Evolutionary conservation across 2,113 vertebrate genomes (phyloP).

Genomic region (Dendrocopos noguchii): DNA sequence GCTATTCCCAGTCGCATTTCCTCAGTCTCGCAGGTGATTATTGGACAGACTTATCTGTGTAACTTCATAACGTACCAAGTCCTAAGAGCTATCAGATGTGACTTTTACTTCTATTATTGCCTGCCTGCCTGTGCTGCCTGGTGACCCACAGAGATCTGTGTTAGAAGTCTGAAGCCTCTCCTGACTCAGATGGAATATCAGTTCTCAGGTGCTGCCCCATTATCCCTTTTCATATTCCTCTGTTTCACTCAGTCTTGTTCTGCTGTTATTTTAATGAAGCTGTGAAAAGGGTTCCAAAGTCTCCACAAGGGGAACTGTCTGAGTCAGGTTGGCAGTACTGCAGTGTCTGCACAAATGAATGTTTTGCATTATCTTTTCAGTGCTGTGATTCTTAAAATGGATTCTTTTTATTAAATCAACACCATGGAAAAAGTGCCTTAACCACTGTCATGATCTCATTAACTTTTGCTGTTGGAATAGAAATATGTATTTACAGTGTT

Average conservation of each 20-base stretch:
- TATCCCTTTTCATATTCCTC: background rate
- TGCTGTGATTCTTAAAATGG: background rate
- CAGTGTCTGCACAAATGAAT: background rate
- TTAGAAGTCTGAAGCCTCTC: background rate
- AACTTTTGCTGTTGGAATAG: background rate
- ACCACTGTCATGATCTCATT: background rate
- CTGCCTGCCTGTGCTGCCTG: background rate
- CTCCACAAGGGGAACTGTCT: background rate
- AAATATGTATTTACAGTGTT: background rate
- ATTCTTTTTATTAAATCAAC: background rate
- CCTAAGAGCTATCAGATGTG: background rate
- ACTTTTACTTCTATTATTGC: background rate
- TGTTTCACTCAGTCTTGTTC: background rate
- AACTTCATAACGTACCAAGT: background rate
- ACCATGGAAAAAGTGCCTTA: background rate
- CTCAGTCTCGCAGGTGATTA: background rate
- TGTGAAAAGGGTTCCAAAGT: background rate
- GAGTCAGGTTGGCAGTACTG: background rate
- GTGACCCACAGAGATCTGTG: background rate
- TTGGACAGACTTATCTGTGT: background rate
- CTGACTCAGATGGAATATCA: background rate
- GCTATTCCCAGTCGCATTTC: background rate
- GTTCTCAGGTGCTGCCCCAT: background rate
- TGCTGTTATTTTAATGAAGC: background rate
- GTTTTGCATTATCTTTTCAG: background rate